A percentile compares a stretch with the other conserved stretches of the same genome.
These are phyloP conservation scores for Crypturellus tataupa DNA, from an alignment of 2,797 vertebrate species.

Conservation along the genomic window DNA sequence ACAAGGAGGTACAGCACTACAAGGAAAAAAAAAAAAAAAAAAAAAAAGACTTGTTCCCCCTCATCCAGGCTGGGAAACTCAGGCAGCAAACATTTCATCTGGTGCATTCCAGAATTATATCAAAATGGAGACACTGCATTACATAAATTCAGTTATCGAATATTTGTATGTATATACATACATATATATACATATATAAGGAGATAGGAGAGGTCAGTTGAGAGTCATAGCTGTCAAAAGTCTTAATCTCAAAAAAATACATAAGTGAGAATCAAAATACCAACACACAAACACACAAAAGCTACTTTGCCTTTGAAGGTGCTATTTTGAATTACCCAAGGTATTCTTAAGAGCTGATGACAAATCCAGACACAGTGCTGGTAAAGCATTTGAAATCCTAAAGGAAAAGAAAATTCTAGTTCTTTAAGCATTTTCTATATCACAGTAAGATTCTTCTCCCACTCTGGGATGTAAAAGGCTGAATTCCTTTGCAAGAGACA, in stretches of 20 bases:
- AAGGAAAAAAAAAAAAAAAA: background rate
- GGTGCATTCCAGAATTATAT: background rate
- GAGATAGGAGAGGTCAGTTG: constrained; percentile 17
- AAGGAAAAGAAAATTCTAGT: constrained; percentile 24
- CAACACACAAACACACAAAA: constrained; percentile 20
- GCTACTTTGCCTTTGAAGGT: constrained; percentile 41
- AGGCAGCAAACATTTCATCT: background rate
- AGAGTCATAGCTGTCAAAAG: constrained; percentile 43
- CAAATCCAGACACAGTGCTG: constrained; percentile 56
- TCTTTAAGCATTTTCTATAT: constrained; percentile 34
- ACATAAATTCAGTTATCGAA: constrained; percentile 12
- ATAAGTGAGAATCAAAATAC: constrained; percentile 42
- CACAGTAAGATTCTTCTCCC: background rate
- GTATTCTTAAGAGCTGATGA: constrained; percentile 55
- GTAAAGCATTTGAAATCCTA: constrained; percentile 23
- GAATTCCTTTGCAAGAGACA: constrained; percentile 8
- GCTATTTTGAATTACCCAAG: background rate
- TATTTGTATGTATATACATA: background rate
- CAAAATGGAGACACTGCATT: background rate
- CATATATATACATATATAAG: no score
- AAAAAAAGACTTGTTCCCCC: background rate
- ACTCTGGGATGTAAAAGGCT: background rate
- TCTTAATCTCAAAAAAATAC: background rate
- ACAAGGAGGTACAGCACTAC: background rate
- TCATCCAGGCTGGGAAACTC: background rate